These are phyloP conservation scores for Eretmocerus hayati DNA, from an alignment of 2,888 invertebrate species.

Conservation along the genomic window DNA sequence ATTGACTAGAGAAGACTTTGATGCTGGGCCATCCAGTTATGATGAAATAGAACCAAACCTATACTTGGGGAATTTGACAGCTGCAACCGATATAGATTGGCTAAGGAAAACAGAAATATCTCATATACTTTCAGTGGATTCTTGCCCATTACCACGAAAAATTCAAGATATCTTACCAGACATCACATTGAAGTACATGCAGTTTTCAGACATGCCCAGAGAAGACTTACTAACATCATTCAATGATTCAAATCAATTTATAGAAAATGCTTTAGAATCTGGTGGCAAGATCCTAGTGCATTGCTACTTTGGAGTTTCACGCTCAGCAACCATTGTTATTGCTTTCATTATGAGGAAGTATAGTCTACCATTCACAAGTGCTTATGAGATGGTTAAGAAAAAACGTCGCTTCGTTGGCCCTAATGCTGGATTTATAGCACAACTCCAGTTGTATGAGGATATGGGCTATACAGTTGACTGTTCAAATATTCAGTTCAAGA, in stretches of 20 bases:
- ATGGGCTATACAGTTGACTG: constrained; percentile 70
- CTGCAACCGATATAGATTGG: constrained; percentile 67
- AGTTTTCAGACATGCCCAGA: constrained; percentile 76
- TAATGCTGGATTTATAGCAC: constrained; percentile 73
- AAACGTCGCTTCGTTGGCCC: constrained; percentile 69
- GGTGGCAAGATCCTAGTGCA: constrained; percentile 75
- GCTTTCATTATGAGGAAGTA: constrained; percentile 85
- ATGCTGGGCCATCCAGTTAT: constrained; percentile 54
- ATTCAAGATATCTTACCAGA: constrained; percentile 59
- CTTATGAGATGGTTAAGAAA: constrained; percentile 62
- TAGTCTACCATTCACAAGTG: constrained; percentile 63
- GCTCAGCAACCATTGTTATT: constrained; percentile 81
- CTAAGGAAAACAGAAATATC: constrained; percentile 61
- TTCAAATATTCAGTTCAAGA: constrained; percentile 65
- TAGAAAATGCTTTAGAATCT: constrained; percentile 58
- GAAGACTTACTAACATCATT: constrained; percentile 78
- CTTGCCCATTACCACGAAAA: constrained; percentile 72
- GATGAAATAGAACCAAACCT: constrained; percentile 53
- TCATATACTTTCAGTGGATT: constrained; percentile 76
- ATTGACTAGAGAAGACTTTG: constrained; percentile 46
- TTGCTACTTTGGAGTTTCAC: constrained; percentile 86
- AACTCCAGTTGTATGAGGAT: constrained; percentile 69
- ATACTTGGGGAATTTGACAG: constrained; percentile 67
- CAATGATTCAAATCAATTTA: constrained; percentile 70
- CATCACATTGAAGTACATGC: constrained; percentile 66